Base-by-base conservation (phyloP, 2,888 invertebrate species). In the Napeogenes inachia region DNA sequence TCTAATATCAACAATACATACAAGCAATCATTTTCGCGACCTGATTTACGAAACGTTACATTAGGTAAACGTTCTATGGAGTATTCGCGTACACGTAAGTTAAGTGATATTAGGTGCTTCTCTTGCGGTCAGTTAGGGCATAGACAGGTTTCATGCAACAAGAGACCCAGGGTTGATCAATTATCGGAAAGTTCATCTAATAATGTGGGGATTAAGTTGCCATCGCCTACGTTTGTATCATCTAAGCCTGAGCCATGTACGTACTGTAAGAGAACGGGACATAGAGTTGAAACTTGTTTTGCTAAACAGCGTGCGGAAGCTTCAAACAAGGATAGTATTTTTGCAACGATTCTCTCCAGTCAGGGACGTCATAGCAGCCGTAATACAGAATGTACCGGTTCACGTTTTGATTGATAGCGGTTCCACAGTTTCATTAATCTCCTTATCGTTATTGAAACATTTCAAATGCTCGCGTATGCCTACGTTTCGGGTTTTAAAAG, bases 361-460 rank as follows among this genome's bases (percentile, higher is more conserved):
- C 21, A 21, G 21, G 21, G 21, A 1, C 21, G n/a, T 59, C 12
- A 33, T 59, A 32, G 59, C 45, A 5, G 54, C 56, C 12, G 56
- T 61, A 33, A 61, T 61, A 13, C 58, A 55, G 32, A 55, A 54
- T n/a, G 54, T 62, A 13, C 60, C 60, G n/a, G 55, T 60, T 4
- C 47, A 60, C 55, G 55, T 60, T 21, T 38, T 62, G 21, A 62
- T 58, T 30, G 62, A 58, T 47, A 59, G 54, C 21, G 64, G 64
- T 38, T 59, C 64, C 4, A 54, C 45, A 13, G 54, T 71, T 1
- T 70, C 71, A 0, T 47, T 73, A 4, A 70, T 73, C n/a, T 67
- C 67, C 0, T 53, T 54, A 1, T 54, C 33, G 2, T n/a, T 64
- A 0, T 2, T 69, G 2, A 68, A 63, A 45, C 53, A 65, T 45